Evolutionary conservation across 2,888 invertebrate genomes (phyloP).

Genomic region (Trilocha varians): DNA sequence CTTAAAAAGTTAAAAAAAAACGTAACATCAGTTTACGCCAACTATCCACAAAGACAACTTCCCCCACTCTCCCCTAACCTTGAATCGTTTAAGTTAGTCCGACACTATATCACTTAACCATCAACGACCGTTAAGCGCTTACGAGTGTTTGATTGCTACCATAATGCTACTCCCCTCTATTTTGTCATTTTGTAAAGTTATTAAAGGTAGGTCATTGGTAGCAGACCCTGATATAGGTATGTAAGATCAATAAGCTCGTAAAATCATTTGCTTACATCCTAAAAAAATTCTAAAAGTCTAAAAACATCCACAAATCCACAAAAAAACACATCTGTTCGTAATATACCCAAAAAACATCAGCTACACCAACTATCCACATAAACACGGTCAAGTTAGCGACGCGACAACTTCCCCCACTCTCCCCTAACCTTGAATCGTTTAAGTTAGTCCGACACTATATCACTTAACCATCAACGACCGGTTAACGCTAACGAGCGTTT

Average conservation of each 20-base stretch:
- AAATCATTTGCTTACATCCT: too few species aligned
- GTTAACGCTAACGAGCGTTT: slow-evolving; percentile 35
- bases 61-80: background rate
- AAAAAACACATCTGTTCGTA: too few species aligned
- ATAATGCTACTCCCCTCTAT: slow-evolving; percentile 24
- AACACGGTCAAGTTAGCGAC: background rate
- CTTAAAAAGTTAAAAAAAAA: too few species aligned
- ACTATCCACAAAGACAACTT: too few species aligned
- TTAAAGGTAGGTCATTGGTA: too few species aligned
- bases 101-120: slow-evolving; percentile 11
- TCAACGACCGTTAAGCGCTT: slow-evolving; percentile 22
- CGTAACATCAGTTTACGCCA: too few species aligned
- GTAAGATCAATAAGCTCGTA: too few species aligned
- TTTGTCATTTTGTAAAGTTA: slow-evolving; percentile 10
- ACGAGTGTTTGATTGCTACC: slow-evolving; percentile 43
- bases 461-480: slow-evolving; percentile 16
- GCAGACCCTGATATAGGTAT: too few species aligned
- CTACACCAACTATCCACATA: background rate
- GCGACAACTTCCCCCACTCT: background rate
- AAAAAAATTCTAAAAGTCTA: too few species aligned
- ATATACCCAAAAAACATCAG: too few species aligned
- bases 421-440: background rate
- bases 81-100: background rate
- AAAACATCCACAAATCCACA: too few species aligned
- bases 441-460: slow-evolving; percentile 1